Percentiles rank a stretch among this genome's conserved stretches.
These are phyloP conservation scores for Zapus hudsonius DNA, from an alignment of 2,113 vertebrate genomes.

Conservation along the genomic window DNA sequence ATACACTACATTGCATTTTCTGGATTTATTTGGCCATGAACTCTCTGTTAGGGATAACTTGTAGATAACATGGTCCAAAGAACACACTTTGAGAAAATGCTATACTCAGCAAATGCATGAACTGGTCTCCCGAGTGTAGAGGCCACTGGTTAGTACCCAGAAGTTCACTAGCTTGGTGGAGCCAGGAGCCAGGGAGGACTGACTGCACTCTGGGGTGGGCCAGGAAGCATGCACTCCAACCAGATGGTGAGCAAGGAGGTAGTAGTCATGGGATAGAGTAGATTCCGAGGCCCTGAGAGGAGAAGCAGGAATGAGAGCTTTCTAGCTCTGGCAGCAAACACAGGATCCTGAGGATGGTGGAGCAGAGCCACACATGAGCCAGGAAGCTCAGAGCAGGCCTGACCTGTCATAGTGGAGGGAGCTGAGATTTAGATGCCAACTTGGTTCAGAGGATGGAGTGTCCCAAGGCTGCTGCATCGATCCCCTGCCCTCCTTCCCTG, in stretches of 20 bases:
- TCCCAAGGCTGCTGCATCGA: not conserved
- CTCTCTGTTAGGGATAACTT: not conserved
- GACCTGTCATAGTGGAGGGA: not conserved
- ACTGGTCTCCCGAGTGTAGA: not conserved
- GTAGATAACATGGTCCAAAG: not conserved
- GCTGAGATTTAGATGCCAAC: not conserved
- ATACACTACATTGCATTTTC: not conserved
- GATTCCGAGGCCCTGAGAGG: not conserved
- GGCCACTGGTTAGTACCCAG: not conserved
- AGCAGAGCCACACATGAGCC: not conserved
- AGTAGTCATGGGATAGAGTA: not conserved
- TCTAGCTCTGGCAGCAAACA: not conserved
- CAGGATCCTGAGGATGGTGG: not conserved
- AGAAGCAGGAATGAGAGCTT: not conserved
- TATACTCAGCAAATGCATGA: not conserved
- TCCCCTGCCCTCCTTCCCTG: no score
- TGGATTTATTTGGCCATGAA: constrained; percentile 18
- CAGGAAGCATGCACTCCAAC: not conserved
- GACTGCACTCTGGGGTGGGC: not conserved
- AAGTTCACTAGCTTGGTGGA: not conserved
- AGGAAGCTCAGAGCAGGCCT: not conserved
- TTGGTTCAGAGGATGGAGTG: not conserved
- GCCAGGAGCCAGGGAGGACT: not conserved
- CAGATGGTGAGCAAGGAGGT: not conserved
- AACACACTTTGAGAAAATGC: not conserved